These are phyloP conservation scores for Nomada goodeniana DNA, from an alignment of 2,888 invertebrate genomes.

Conservation along the genomic window DNA sequence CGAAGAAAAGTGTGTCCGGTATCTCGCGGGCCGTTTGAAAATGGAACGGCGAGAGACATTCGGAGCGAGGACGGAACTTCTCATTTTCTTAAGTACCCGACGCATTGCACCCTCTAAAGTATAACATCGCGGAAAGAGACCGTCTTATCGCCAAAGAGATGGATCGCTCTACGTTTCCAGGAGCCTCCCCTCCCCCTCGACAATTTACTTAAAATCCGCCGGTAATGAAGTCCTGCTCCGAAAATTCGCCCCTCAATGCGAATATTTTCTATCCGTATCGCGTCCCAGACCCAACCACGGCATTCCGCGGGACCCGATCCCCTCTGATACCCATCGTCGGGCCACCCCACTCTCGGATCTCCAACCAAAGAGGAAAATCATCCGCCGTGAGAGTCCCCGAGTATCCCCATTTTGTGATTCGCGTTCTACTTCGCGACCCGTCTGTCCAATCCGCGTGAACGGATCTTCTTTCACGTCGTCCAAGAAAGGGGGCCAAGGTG, in stretches of 20 bases:
- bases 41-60: conserved; percentile 29
- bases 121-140: conserved; percentile 23
- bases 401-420: conserved; percentile 44
- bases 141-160: conserved; percentile 14
- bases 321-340: conserved; percentile 14
- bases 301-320: conserved; percentile 48
- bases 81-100: conserved; percentile 72
- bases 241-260: conserved; percentile 62
- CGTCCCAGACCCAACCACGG: not conserved
- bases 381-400: conserved; percentile 15
- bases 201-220: conserved; percentile 43
- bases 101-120: conserved; percentile 32
- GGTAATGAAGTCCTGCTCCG: conserved; percentile 40
- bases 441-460: conserved; percentile 33
- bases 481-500: not conserved
- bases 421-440: conserved; percentile 5
- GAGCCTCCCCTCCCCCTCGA: conserved; percentile 2
- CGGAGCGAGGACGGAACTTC: conserved; percentile 52
- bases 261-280: conserved; percentile 37
- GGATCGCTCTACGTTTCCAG: conserved; percentile 3
- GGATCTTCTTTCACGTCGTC: conserved; percentile 28
- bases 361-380: conserved; percentile 24
- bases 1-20: not conserved
- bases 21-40: conserved; percentile 27
- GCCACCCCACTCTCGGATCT: conserved; percentile 16